Conservation (phyloP, 2,888 invertebrate species). For the Noctuana brunneofusca region DNA sequence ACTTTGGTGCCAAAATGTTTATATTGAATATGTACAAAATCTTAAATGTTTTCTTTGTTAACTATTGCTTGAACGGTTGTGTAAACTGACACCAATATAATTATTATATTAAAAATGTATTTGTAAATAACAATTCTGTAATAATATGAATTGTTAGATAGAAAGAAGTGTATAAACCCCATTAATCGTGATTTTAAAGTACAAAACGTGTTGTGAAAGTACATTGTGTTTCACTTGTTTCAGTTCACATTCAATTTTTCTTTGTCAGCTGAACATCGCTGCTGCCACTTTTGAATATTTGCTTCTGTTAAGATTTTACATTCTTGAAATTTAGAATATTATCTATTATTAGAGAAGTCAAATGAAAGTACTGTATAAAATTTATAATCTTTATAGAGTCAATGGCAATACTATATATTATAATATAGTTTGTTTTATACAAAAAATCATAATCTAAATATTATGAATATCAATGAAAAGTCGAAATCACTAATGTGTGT, state of each 20-base stretch:
- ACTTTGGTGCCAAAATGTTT: slow-evolving; percentile 39
- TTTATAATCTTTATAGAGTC: slow-evolving; percentile 18
- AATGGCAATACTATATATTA: not conserved
- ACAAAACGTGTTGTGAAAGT: slow-evolving; percentile 67
- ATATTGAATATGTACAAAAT: slow-evolving; percentile 39
- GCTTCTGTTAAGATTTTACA: not conserved
- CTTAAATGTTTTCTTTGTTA: slow-evolving; percentile 36
- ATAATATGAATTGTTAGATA: slow-evolving; percentile 28
- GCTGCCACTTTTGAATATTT: slow-evolving; percentile 23
- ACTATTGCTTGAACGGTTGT: slow-evolving; percentile 44
- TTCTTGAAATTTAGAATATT: slow-evolving; percentile 13
- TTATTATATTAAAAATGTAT: slow-evolving; percentile 26
- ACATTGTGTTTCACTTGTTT: slow-evolving; percentile 41
- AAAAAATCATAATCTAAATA: not conserved
- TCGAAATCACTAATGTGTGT: not conserved
- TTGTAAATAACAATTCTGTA: slow-evolving; percentile 22
- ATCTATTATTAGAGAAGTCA: too few species aligned
- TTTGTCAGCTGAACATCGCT: slow-evolving; percentile 7
- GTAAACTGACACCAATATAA: slow-evolving; percentile 43
- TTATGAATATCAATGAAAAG: slow-evolving; percentile 8
- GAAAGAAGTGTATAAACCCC: slow-evolving; percentile 34
- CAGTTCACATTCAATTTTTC: slow-evolving; percentile 3
- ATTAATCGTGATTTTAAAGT: slow-evolving; percentile 72
- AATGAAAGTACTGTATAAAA: slow-evolving; percentile 16
- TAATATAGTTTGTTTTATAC: not conserved